phyloP scores from a whole-genome alignment of 2,797 vertebrate species.

The Melanotaenia boesemani region DNA sequence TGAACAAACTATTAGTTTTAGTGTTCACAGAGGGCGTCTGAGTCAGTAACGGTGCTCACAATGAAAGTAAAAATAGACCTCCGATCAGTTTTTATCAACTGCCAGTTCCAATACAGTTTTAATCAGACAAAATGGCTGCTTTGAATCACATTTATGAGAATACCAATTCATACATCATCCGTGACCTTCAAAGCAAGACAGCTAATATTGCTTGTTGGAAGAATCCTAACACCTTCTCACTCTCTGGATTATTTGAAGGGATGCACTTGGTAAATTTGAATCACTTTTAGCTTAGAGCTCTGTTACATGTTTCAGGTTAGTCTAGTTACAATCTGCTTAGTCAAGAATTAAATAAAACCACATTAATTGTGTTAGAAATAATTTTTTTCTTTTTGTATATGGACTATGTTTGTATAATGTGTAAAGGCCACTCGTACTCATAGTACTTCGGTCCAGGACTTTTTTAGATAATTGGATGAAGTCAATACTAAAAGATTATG shows the following conservation, averaged over 20 bases:
- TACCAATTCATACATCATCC: conserved; percentile 1
- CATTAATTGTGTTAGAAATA: background rate
- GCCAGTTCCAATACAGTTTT: background rate
- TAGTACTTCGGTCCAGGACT: too few species aligned
- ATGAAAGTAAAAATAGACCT: background rate
- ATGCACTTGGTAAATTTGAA: background rate
- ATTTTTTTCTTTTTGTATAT: too few species aligned
- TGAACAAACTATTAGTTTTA: background rate
- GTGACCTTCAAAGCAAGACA: conserved; percentile 24
- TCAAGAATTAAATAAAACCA: background rate
- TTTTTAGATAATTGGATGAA: background rate
- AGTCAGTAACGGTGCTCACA: rapidly evolving
- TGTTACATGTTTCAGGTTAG: background rate
- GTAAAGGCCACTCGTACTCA: background rate
- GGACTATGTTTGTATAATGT: too few species aligned
- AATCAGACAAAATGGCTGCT: conserved; percentile 9
- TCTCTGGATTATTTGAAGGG: background rate
- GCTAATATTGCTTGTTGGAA: conserved; percentile 17
- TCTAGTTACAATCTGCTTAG: background rate
- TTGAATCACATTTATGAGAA: conserved; percentile 19
- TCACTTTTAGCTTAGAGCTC: background rate
- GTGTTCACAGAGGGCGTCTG: conserved; percentile 7
- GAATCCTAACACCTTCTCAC: background rate
- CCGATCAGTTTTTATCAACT: background rate
- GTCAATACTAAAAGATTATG: background rate